These are phyloP conservation scores for Hydropsyche betteni DNA, from an alignment of 2,888 invertebrate genomes.

Conservation along the genomic window DNA sequence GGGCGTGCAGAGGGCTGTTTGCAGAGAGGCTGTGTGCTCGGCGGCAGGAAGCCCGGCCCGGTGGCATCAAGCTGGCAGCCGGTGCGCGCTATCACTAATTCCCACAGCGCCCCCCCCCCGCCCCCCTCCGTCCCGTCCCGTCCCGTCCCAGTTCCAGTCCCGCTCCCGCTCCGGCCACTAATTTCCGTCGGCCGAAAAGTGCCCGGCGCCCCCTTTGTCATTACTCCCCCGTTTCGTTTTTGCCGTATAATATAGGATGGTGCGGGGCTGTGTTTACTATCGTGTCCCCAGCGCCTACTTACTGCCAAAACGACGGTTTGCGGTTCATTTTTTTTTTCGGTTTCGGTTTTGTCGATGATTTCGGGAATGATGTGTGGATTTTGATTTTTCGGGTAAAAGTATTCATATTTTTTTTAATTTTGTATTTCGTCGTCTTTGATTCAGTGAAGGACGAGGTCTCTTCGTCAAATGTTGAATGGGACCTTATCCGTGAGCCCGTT, in stretches of 20 bases:
- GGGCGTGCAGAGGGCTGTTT: conserved; percentile 40
- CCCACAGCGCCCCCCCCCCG: conserved; percentile 44
- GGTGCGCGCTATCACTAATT: conserved; percentile 46
- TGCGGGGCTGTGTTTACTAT: no score
- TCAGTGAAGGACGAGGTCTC: no score
- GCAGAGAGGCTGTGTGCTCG: conserved; percentile 42
- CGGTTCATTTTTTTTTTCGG: no score
- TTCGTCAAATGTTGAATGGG: no score
- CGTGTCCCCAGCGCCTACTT: no score
- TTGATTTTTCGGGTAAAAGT: no score
- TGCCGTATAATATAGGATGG: not conserved
- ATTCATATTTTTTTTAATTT: no score
- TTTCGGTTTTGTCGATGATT: no score
- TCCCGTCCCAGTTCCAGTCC: not conserved
- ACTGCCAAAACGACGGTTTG: no score
- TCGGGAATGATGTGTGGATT: no score
- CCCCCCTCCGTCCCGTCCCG: conserved; percentile 30
- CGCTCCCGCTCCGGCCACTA: conserved; percentile 14
- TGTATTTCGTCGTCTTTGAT: no score
- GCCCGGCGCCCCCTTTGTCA: not conserved
- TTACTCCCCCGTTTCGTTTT: not conserved
- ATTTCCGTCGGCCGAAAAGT: conserved; percentile 31
- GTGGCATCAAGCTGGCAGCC: conserved; percentile 46
- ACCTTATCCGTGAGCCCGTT: no score
- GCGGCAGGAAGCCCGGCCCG: conserved; percentile 44